Base-by-base conservation (phyloP, 2,888 invertebrate genomes). In the Deilephila elpenor region DNA sequence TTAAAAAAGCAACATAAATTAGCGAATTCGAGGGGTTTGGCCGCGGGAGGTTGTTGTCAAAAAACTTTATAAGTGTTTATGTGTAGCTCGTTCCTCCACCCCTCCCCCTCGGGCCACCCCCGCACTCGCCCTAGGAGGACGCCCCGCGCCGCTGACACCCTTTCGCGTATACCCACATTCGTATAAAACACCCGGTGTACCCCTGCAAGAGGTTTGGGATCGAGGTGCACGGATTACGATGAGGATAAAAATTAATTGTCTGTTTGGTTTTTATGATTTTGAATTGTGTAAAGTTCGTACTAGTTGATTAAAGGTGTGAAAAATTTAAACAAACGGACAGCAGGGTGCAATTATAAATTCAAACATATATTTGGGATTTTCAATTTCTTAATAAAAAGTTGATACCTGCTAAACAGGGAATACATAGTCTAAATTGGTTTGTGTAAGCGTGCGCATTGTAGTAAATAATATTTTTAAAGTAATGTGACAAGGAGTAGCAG, bases 1-100 rank as follows among this genome's bases (percentile, higher is more conserved):
- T 94, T 94, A 94, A 94, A 94, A 94, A 94, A 94, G 93, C 93
- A 93, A 94, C 94, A 94, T 94, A 94, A 94, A 94, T 94, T 94
- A 94, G 93, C 93, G 93, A 93, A 93, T 93, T 92, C 91, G 88
- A 88, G 86, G 89, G 88, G 90, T 17, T 81, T 85, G 78, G 79
- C 81, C 83, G 82, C 82, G 84, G 87, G 87, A 83, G 88, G 91
- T 86, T 93, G 94, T 94, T 94, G 94, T 94, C 94, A 94, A 94
- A 94, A 94, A 94, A 94, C 89, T 94, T 94, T 94, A 94, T 94
- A 94, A 94, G 94, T 94, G 94, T 94, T 94, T 94, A 94, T 94
- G 91, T 92, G 91, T 91, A 90, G 88, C 93, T 89, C 89, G 84
- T 86, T 83, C 84, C 84, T 84, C 80, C 81, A 78, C 79, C 73